Evolutionary conservation across 2,113 vertebrate genomes (phyloP).

Genomic region (Coturnix japonica): DNA sequence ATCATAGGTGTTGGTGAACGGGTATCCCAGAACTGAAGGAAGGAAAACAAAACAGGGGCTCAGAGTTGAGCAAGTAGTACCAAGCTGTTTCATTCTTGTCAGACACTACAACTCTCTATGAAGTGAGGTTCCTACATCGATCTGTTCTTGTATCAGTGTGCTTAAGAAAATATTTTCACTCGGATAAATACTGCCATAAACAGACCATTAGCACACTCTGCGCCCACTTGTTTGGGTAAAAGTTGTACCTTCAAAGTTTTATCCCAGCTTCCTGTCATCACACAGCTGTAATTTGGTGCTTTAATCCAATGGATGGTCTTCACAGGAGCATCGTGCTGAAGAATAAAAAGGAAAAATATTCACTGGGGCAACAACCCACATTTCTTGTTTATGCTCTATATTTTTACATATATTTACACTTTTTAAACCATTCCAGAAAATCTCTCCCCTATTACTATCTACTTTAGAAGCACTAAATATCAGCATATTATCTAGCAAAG

Average conservation of each 20-base stretch:
- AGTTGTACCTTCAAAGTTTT: constrained; percentile 92
- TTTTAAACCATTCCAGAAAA: neutral
- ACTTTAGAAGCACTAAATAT: neutral
- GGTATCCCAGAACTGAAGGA: constrained; percentile 94
- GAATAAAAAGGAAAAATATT: neutral
- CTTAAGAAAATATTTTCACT: neutral
- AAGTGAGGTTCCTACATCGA: neutral
- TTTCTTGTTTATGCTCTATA: neutral
- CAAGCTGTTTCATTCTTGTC: neutral
- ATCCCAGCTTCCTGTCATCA: constrained; percentile 99
- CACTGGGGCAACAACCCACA: neutral
- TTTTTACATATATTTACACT: neutral
- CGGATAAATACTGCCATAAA: neutral
- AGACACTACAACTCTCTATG: neutral
- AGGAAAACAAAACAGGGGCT: neutral
- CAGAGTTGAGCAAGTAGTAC: neutral
- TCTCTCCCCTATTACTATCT: neutral
- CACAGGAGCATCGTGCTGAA: constrained; percentile 95
- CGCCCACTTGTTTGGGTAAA: neutral
- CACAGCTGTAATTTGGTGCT: constrained; percentile 96
- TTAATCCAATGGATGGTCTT: constrained; percentile 98
- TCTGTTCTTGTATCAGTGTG: neutral
- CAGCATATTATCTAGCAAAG: neutral
- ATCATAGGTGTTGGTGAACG: constrained; percentile 97
- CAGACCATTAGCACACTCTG: neutral